Conservation (phyloP, 2,797 vertebrate species). For the Sebastes matsubarae region DNA sequence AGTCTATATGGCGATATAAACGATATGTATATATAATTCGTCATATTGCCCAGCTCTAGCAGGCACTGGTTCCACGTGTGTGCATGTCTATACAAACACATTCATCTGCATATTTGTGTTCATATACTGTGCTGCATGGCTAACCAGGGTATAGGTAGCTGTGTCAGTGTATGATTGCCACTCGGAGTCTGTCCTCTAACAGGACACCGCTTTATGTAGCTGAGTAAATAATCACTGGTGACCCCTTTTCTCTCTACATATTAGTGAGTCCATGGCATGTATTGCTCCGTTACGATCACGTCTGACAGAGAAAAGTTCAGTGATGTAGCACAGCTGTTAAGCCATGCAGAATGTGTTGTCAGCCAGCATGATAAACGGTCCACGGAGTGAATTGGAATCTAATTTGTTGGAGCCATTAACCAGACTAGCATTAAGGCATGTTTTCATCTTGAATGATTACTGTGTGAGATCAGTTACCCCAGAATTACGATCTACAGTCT, state of each 20-base stretch:
- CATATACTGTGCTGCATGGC: not conserved
- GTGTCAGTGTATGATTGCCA: slow-evolving; percentile 17
- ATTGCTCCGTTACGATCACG: slow-evolving; percentile 43
- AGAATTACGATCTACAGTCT: slow-evolving; percentile 59
- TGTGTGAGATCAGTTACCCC: slow-evolving; percentile 66
- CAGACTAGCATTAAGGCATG: slow-evolving; percentile 64
- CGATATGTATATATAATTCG: too few species aligned
- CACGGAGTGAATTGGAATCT: slow-evolving; percentile 63
- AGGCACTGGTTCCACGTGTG: not conserved
- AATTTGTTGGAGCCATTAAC: slow-evolving; percentile 74
- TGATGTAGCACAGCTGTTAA: slow-evolving; percentile 68
- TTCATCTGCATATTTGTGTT: not conserved
- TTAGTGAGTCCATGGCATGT: slow-evolving; percentile 38
- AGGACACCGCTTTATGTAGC: slow-evolving; percentile 19
- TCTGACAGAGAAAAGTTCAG: slow-evolving; percentile 49
- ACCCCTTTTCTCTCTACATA: slow-evolving; percentile 36
- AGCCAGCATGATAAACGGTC: slow-evolving; percentile 59
- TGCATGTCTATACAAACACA: not conserved
- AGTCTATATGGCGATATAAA: too few species aligned
- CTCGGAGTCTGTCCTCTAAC: slow-evolving; percentile 12
- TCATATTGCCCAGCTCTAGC: not conserved
- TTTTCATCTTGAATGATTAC: slow-evolving; percentile 79
- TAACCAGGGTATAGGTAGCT: slow-evolving; percentile 4
- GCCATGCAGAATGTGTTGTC: slow-evolving; percentile 60
- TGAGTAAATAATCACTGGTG: slow-evolving; percentile 41